Percentiles rank a stretch among this genome's conserved stretches.
Conservation (phyloP, 2,113 vertebrate genomes). For the Phainopepla nitens region DNA sequence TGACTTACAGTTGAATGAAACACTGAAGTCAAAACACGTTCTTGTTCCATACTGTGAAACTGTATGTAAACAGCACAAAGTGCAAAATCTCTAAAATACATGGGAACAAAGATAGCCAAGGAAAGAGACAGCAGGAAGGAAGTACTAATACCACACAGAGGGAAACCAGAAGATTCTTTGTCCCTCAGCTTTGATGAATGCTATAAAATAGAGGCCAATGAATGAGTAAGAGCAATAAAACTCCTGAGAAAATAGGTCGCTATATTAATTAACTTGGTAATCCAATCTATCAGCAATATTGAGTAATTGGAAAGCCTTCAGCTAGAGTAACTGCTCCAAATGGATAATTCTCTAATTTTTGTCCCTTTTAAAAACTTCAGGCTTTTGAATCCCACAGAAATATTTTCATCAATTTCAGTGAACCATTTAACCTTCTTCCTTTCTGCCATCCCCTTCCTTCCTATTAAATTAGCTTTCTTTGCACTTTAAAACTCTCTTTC, state of each 20-base stretch:
- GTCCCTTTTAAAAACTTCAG: background rate
- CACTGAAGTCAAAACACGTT: background rate
- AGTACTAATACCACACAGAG: background rate
- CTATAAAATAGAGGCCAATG: background rate
- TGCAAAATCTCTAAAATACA: background rate
- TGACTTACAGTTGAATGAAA: background rate
- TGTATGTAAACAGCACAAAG: background rate
- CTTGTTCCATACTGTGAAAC: background rate
- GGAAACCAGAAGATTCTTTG: background rate
- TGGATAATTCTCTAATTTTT: background rate
- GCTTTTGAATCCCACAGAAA: background rate
- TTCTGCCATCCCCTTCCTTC: background rate
- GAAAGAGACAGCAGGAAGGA: background rate
- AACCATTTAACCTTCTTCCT: background rate
- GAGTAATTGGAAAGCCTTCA: constrained; percentile 15
- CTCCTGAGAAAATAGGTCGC: background rate
- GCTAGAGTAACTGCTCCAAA: background rate
- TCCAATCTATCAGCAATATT: background rate
- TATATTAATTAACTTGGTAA: constrained; percentile 18
- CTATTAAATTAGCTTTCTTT: background rate
- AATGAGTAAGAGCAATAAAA: background rate
- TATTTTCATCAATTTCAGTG: background rate
- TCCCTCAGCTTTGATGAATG: background rate
- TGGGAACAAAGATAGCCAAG: background rate
- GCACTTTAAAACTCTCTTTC: background rate